These are phyloP conservation scores for Ditylenchus dipsaci DNA, from an alignment of 1,140 invertebrate genomes.

Conservation along the genomic window DNA sequence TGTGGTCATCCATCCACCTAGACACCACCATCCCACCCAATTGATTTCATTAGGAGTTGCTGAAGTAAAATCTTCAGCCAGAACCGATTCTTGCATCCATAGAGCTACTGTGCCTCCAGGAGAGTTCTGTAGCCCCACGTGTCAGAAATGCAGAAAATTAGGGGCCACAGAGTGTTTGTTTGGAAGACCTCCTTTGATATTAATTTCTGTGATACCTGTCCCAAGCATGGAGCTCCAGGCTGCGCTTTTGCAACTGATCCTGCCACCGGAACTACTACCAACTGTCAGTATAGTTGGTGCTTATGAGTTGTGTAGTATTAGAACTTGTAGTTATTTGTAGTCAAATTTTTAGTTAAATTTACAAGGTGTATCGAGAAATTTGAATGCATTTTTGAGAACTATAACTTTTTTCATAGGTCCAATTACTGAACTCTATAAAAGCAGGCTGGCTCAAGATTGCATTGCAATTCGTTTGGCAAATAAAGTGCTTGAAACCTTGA, in stretches of 20 bases:
- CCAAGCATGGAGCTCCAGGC: slow-evolving; percentile 36
- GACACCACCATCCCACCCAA: slow-evolving; percentile 2
- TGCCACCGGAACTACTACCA: background rate
- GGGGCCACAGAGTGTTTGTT: slow-evolving; percentile 44
- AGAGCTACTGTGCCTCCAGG: slow-evolving; percentile 28
- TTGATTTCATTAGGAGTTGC: background rate
- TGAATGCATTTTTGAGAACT: background rate
- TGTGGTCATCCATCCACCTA: slow-evolving; percentile 23
- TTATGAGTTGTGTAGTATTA: too few relatives aligned
- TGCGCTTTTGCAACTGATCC: slow-evolving; percentile 20
- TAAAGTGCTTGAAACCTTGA: too few relatives aligned
- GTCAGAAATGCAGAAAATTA: slow-evolving; percentile 41
- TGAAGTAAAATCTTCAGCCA: background rate
- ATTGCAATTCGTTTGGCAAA: too few relatives aligned
- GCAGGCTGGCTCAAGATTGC: too few relatives aligned
- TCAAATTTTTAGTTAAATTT: too few relatives aligned
- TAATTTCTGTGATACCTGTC: slow-evolving; percentile 32
- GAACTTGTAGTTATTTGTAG: too few relatives aligned
- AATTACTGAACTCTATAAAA: too few relatives aligned
- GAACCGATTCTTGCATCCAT: slow-evolving; percentile 1
- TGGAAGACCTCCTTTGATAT: slow-evolving; percentile 27
- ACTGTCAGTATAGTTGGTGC: slow-evolving; percentile 20
- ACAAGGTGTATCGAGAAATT: too few relatives aligned
- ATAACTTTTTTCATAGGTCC: too few relatives aligned
- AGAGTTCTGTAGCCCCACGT: slow-evolving; percentile 38